These are phyloP conservation scores for Thalpophila matura DNA, from an alignment of 2,888 invertebrate genomes.

Conservation along the genomic window DNA sequence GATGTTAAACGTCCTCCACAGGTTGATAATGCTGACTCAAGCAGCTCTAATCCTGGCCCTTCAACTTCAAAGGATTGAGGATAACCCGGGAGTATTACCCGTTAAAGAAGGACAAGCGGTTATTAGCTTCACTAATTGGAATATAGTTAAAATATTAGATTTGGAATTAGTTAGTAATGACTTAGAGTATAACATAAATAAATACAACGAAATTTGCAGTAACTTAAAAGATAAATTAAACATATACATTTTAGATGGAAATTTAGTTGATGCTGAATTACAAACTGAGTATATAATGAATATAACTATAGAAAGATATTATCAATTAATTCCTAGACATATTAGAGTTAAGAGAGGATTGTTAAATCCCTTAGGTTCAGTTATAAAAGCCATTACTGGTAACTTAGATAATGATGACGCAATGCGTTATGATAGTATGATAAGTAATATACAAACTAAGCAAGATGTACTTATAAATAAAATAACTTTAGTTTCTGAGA, in stretches of 20 bases:
- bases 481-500: not conserved
- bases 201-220: not conserved
- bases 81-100: constrained; percentile 53
- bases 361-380: not conserved
- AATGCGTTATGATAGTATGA: not conserved
- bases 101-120: constrained; percentile 41
- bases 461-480: not conserved
- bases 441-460: not conserved
- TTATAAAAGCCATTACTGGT: not conserved
- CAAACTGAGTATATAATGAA: not conserved
- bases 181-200: not conserved
- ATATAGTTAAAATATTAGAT: not conserved
- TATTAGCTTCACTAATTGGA: constrained; percentile 5
- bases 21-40: constrained; percentile 32
- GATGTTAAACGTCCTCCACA: constrained; percentile 29
- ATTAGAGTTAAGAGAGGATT: not conserved
- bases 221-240: not conserved
- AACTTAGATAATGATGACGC: not conserved
- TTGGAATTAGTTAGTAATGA: not conserved
- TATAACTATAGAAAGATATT: not conserved
- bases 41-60: constrained; percentile 42
- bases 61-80: constrained; percentile 56
- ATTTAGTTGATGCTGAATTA: not conserved
- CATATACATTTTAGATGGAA: not conserved
- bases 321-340: not conserved